Evolutionary conservation across 2,113 vertebrate species (phyloP).

Genomic region (Pterocles burchelli): DNA sequence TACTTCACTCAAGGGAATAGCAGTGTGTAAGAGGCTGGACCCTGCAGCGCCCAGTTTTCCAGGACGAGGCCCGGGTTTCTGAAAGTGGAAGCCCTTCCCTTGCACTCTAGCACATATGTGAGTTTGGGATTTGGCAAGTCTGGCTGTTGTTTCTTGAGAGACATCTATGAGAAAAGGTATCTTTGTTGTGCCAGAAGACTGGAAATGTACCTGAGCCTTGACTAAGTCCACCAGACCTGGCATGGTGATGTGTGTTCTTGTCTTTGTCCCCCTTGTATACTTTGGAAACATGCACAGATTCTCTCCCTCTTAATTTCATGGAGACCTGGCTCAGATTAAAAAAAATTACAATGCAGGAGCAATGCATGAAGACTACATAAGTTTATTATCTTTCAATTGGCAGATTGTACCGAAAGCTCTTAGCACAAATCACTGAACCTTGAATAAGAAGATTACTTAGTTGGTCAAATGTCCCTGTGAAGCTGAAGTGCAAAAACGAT

Average conservation of each 20-base stretch:
- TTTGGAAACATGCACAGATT: not conserved
- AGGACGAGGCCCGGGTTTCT: not conserved
- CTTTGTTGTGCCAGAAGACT: not conserved
- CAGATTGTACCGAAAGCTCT: not conserved
- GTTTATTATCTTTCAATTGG: not conserved
- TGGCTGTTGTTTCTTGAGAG: not conserved
- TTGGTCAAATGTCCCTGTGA: not conserved
- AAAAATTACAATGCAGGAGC: not conserved
- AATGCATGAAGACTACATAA: not conserved
- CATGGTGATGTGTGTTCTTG: not conserved
- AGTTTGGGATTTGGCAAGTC: not conserved
- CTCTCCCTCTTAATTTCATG: not conserved
- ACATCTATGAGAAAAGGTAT: not conserved
- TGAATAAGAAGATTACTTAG: constrained; percentile 36
- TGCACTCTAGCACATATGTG: not conserved
- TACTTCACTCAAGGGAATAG: not conserved
- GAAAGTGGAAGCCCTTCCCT: not conserved
- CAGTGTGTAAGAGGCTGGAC: fast-evolving
- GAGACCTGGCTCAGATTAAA: not conserved
- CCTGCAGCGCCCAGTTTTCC: not conserved
- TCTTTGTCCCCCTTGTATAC: not conserved
- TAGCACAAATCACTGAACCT: not conserved
- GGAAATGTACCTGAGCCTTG: not conserved
- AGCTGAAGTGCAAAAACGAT: not conserved
- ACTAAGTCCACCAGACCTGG: not conserved